A percentile compares a stretch with the other conserved stretches of the same genome.
Conservation (phyloP, 2,888 invertebrate genomes). For the Lasioglossum figueresi region DNA sequence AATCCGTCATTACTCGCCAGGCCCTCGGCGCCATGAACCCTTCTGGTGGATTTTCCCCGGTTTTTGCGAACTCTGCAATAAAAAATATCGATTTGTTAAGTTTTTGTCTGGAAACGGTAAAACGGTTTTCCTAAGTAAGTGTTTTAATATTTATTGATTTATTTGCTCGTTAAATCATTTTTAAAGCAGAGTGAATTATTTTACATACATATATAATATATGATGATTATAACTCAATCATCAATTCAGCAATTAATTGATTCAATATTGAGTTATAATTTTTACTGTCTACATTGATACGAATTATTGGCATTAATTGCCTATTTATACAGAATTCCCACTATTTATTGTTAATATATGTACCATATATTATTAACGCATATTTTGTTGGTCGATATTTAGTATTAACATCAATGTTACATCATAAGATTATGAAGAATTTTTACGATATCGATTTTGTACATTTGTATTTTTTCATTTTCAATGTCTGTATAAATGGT, state of each 20-base stretch:
- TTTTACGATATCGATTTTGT: not conserved
- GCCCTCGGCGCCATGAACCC: conserved; percentile 98
- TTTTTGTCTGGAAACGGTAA: not conserved
- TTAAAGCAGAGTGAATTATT: not conserved
- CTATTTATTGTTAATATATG: not conserved
- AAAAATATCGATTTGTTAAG: not conserved
- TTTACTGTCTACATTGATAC: not conserved
- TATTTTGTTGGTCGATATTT: not conserved
- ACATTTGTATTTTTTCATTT: conserved; percentile 5
- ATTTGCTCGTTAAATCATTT: not conserved
- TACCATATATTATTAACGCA: not conserved
- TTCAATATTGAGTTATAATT: not conserved
- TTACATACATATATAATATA: not conserved
- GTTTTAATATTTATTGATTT: not conserved
- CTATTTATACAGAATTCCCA: not conserved
- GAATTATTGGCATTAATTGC: not conserved
- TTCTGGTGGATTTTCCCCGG: conserved; percentile 94
- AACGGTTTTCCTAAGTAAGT: not conserved
- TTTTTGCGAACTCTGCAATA: conserved; percentile 87
- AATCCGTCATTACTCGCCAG: conserved; percentile 94
- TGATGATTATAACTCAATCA: not conserved
- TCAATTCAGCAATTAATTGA: not conserved
- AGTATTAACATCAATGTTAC: not conserved
- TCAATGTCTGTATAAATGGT: not conserved
- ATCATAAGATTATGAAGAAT: not conserved